A percentile compares a stretch with the other conserved stretches of the same genome.
Evolutionary conservation across 2,888 invertebrate species (phyloP).

Genomic region (Drosophila villosipedis): DNA sequence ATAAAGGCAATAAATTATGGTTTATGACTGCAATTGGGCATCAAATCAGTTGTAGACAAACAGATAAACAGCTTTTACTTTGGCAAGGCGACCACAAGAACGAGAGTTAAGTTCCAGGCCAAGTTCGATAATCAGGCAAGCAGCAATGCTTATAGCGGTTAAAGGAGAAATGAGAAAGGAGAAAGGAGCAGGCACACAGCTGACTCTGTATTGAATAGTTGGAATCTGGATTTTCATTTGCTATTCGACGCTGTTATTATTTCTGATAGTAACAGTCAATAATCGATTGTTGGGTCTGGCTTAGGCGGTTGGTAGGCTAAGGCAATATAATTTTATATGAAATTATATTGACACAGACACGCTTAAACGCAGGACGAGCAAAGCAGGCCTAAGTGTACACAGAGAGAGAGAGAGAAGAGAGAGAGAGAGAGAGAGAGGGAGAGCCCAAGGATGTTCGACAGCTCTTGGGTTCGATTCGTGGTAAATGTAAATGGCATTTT

Average conservation of each 20-base stretch:
- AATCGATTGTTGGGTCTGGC: slow-evolving; percentile 63
- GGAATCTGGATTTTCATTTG: slow-evolving; percentile 2
- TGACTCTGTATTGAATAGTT: background rate
- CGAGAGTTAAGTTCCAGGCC: slow-evolving; percentile 12
- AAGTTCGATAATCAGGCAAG: slow-evolving; percentile 70
- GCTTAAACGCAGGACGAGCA: slow-evolving; percentile 2
- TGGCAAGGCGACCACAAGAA: background rate
- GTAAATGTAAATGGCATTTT: slow-evolving; percentile 17
- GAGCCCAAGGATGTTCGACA: slow-evolving; percentile 5
- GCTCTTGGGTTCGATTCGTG: slow-evolving; percentile 13
- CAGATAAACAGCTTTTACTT: background rate
- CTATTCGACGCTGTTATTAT: background rate
- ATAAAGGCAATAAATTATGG: background rate
- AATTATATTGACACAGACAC: slow-evolving; percentile 62
- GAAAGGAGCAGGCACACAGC: background rate
- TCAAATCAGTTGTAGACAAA: background rate
- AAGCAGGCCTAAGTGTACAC: background rate
- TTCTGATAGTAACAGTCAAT: slow-evolving; percentile 27
- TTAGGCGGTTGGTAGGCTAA: slow-evolving; percentile 20
- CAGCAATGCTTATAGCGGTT: slow-evolving; percentile 63
- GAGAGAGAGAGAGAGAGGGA: background rate
- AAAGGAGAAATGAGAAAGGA: background rate
- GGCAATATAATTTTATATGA: slow-evolving; percentile 67
- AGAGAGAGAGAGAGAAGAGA: background rate
- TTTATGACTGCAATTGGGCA: background rate